Percentiles rank a stretch among this genome's conserved stretches.
Evolutionary conservation across 2,888 invertebrate genomes (phyloP).

Genomic region (Hypercompe scribonia): DNA sequence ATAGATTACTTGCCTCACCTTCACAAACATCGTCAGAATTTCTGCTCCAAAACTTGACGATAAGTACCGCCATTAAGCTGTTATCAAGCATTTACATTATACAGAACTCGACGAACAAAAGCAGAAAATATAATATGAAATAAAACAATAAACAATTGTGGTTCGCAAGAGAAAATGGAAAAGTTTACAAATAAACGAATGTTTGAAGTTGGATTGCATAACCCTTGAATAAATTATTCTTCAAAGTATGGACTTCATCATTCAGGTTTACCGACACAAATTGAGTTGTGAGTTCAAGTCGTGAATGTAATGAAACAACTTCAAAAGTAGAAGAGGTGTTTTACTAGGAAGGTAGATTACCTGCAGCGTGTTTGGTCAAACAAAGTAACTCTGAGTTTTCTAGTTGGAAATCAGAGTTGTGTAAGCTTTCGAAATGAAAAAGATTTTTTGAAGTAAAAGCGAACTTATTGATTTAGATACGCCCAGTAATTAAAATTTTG

Average conservation of each 20-base stretch:
- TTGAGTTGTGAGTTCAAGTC: background rate
- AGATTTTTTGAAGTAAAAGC: background rate
- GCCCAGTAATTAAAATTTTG: too few relatives aligned
- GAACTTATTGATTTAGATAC: background rate
- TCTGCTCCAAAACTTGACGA: slow-evolving; percentile 16
- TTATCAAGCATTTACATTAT: slow-evolving; percentile 20
- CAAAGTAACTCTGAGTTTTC: background rate
- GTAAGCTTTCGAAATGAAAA: background rate
- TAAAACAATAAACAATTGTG: slow-evolving; percentile 42
- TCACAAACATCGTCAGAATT: slow-evolving; percentile 5
- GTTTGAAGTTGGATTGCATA: slow-evolving; percentile 40
- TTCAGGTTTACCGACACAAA: background rate
- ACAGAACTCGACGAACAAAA: slow-evolving; percentile 13
- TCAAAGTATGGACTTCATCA: slow-evolving; percentile 38
- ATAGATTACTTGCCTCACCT: slow-evolving; percentile 13
- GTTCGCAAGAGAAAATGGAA: slow-evolving; percentile 36
- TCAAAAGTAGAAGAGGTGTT: too few relatives aligned
- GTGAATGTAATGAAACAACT: background rate
- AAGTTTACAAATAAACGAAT: slow-evolving; percentile 46
- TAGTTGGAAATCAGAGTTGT: background rate
- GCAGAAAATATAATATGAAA: slow-evolving; percentile 13
- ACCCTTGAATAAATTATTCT: slow-evolving; percentile 45
- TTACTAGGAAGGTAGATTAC: too few relatives aligned
- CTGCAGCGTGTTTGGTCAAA: background rate
- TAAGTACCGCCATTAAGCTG: slow-evolving; percentile 20